phyloP scores from a whole-genome alignment of 2,797 vertebrate species.

The Onychomys arenicola region DNA sequence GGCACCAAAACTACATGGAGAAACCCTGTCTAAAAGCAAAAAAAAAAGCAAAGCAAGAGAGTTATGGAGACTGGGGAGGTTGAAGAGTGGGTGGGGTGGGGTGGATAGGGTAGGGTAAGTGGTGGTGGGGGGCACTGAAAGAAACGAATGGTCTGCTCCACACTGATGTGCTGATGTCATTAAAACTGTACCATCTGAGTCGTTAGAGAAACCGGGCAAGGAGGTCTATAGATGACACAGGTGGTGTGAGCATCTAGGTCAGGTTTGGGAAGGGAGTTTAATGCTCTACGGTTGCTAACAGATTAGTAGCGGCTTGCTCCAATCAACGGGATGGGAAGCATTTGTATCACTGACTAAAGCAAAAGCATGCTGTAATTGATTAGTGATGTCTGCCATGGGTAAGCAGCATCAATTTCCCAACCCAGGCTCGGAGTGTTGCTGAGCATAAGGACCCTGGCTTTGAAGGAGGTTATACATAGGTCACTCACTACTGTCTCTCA shows the following conservation, averaged over 20 bases:
- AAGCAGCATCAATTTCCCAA: background rate
- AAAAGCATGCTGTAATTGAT: slow-evolving; percentile 4
- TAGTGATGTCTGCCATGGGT: slow-evolving; percentile 13
- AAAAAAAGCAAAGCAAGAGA: no score
- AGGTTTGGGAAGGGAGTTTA: slow-evolving; percentile 38
- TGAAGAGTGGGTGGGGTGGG: background rate
- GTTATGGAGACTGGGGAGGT: background rate
- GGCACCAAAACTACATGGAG: no score
- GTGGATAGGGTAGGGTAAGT: no score
- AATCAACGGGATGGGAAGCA: background rate
- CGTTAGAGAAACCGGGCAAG: background rate
- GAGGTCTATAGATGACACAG: background rate
- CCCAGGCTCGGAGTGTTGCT: background rate
- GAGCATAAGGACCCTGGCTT: background rate
- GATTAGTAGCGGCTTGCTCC: background rate
- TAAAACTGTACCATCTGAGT: background rate
- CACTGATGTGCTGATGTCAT: background rate
- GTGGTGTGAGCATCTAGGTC: background rate
- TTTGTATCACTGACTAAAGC: background rate
- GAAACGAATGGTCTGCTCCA: background rate
- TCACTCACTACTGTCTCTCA: background rate
- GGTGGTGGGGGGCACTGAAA: background rate
- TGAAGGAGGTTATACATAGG: background rate
- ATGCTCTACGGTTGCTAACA: background rate
- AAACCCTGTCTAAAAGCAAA: no score